Conservation (phyloP, 2,113 vertebrate genomes). For the Pimephales promelas region DNA sequence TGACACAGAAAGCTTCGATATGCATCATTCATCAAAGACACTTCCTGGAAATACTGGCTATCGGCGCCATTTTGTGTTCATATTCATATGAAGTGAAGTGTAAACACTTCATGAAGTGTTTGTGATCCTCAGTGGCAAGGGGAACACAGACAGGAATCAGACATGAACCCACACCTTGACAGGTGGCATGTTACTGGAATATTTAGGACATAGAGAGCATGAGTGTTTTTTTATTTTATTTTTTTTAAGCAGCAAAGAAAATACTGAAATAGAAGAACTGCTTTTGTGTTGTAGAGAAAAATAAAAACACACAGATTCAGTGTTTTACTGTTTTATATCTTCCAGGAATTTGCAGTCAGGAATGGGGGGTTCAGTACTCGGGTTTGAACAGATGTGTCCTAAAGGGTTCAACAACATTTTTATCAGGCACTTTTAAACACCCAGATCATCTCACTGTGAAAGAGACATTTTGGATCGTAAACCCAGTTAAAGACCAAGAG, state of each 20-base stretch:
- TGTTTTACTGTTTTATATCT: background rate
- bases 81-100: too few species aligned
- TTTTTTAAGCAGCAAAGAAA: background rate
- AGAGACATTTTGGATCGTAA: background rate
- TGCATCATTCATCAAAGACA: background rate
- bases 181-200: background rate
- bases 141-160: too few species aligned
- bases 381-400: background rate
- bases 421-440: background rate
- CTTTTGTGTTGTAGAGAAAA: too few species aligned
- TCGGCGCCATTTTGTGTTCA: background rate
- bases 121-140: background rate
- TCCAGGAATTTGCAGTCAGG: background rate
- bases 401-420: background rate
- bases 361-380: background rate
- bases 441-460: background rate
- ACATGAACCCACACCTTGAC: too few species aligned
- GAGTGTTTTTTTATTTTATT: background rate
- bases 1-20: background rate
- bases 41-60: background rate
- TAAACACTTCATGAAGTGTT: too few species aligned
- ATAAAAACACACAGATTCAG: background rate
- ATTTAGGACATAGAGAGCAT: background rate
- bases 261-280: background rate
- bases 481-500: fast-evolving